Evolutionary conservation across 2,888 invertebrate genomes (phyloP).

Genomic region (Cosmia pyralina): DNA sequence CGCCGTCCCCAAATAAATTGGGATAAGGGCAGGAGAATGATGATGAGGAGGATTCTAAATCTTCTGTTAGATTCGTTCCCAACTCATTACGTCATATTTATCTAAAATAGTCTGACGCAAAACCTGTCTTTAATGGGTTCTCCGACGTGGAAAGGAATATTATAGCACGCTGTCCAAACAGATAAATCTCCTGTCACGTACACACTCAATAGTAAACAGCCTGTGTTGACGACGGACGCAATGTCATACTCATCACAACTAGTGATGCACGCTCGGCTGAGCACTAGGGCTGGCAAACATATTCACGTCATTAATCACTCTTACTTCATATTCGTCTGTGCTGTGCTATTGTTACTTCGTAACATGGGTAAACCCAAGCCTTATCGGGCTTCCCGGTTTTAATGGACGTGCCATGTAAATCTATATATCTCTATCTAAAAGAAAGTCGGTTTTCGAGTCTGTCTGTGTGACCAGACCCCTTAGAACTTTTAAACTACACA

Average conservation of each 20-base stretch:
- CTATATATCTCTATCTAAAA: background rate
- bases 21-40: too few relatives aligned
- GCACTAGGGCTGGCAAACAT: constrained; percentile 25
- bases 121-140: constrained; percentile 2
- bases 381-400: background rate
- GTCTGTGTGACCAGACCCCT: background rate
- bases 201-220: constrained; percentile 37
- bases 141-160: constrained; percentile 4
- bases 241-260: constrained; percentile 45
- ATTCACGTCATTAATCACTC: background rate
- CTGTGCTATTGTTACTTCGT: background rate
- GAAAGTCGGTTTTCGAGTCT: background rate
- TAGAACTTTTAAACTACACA: background rate
- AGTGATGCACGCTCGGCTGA: constrained; percentile 15
- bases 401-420: background rate
- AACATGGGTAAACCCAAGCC: constrained; percentile 8
- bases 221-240: constrained; percentile 44
- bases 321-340: background rate
- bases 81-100: constrained; percentile 7
- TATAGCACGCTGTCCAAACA: constrained; percentile 23
- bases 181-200: constrained; percentile 40
- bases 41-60: too few relatives aligned
- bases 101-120: constrained; percentile 3
- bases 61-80: too few relatives aligned
- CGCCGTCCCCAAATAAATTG: too few relatives aligned